These are phyloP conservation scores for Centropus bengalensis DNA, from an alignment of 2,113 vertebrate genomes.

Conservation along the genomic window DNA sequence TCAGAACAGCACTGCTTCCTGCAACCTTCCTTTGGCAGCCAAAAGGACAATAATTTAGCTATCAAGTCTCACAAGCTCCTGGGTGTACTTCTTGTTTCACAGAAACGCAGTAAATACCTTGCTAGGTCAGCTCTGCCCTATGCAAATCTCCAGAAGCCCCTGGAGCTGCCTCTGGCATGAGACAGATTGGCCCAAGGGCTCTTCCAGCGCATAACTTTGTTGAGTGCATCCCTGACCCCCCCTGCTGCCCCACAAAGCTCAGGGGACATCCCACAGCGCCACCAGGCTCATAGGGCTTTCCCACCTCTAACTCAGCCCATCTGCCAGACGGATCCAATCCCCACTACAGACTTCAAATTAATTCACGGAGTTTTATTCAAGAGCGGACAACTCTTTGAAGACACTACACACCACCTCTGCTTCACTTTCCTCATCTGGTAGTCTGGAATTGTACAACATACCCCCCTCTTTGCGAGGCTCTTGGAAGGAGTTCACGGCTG, in stretches of 20 bases:
- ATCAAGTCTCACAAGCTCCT: neutral
- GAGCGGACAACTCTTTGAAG: neutral
- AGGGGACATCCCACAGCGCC: neutral
- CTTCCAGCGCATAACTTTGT: accelerated
- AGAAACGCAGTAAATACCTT: no score
- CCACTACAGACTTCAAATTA: neutral
- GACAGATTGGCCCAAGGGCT: neutral
- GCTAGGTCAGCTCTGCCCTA: neutral
- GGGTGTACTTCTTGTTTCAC: neutral
- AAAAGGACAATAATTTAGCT: neutral
- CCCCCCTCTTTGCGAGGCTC: neutral
- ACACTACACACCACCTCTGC: neutral
- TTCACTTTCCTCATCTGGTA: neutral
- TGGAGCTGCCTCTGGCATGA: neutral
- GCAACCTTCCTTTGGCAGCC: neutral
- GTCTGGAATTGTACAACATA: neutral
- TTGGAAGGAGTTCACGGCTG: neutral
- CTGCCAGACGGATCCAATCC: neutral
- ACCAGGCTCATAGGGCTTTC: neutral
- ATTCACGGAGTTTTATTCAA: neutral
- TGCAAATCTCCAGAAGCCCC: accelerated
- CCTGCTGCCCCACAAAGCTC: accelerated
- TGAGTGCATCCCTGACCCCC: neutral
- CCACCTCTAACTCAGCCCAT: neutral
- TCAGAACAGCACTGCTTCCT: neutral